phyloP scores from a whole-genome alignment of 35 echinoderm and acorn worm genomes.

The Nesometra sesokonis region DNA sequence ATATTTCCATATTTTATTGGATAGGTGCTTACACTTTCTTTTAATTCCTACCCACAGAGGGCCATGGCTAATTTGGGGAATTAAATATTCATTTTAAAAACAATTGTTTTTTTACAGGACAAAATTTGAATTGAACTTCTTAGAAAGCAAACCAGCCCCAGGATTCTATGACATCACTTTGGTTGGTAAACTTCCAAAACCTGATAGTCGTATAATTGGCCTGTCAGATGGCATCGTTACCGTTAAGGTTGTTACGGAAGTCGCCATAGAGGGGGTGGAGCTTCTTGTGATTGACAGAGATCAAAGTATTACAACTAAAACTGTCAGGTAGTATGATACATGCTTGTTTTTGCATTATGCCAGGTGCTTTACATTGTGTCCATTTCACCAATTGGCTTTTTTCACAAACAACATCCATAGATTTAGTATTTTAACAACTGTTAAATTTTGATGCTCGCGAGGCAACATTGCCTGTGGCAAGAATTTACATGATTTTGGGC shows the following conservation, averaged over 20 bases:
- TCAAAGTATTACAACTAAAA: slow-evolving; percentile 93
- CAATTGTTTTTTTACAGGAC: slow-evolving; percentile 28
- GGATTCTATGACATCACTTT: slow-evolving; percentile 60
- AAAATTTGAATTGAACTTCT: slow-evolving; percentile 54
- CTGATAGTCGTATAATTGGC: slow-evolving; percentile 55
- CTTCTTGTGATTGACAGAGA: slow-evolving; percentile 68
- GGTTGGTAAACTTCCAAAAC: slow-evolving; percentile 30
- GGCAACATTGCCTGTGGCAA: no score
- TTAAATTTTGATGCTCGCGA: no score
- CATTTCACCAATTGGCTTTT: no score
- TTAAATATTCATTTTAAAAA: not conserved
- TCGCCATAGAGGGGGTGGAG: slow-evolving; percentile 60
- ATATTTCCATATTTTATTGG: no score
- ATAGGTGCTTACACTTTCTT: no score
- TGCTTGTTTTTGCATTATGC: no score
- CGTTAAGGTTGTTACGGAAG: slow-evolving; percentile 85
- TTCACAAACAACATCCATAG: no score
- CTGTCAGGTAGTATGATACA: slow-evolving; percentile 47
- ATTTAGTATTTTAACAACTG: no score
- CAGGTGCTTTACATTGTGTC: no score
- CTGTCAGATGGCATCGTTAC: slow-evolving; percentile 47
- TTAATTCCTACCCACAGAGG: no score
- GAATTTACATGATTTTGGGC: no score
- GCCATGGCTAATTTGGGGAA: not conserved
- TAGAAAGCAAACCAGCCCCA: slow-evolving; percentile 73